A percentile compares a stretch with the other conserved stretches of the same genome.
Evolutionary conservation across 2,113 vertebrate species (phyloP).

Genomic region (Psettodes erumei): DNA sequence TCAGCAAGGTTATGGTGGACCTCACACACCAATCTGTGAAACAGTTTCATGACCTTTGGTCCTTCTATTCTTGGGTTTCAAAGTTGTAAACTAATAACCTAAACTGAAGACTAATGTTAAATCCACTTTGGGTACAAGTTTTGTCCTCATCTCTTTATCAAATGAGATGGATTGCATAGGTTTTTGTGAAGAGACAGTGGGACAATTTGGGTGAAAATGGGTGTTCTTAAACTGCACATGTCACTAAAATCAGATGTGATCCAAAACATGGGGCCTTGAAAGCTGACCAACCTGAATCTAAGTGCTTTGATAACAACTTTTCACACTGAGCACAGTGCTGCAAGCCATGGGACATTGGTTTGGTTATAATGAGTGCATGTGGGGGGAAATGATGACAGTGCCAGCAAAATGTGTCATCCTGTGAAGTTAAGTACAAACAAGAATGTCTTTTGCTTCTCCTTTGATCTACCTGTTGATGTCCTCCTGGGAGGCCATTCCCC

Average conservation of each 20-base stretch:
- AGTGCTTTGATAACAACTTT: neutral
- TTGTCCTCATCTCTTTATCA: too few species aligned
- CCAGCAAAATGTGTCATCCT: too few species aligned
- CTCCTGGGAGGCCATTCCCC: conserved; percentile 81
- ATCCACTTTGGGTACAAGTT: too few species aligned
- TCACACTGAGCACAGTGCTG: neutral
- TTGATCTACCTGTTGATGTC: conserved; percentile 88
- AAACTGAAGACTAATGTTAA: neutral
- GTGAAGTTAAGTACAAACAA: neutral
- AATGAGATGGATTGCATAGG: too few species aligned
- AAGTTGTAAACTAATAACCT: neutral
- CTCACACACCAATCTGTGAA: neutral
- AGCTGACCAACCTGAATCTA: neutral
- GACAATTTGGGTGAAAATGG: neutral
- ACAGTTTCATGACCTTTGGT: neutral
- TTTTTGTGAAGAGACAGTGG: too few species aligned
- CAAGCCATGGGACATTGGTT: too few species aligned
- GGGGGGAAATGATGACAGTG: too few species aligned
- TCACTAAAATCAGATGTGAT: neutral
- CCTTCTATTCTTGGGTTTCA: neutral
- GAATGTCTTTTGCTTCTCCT: neutral
- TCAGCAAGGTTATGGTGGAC: neutral
- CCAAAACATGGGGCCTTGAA: neutral
- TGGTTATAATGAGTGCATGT: too few species aligned
- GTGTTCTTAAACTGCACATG: neutral